Evolutionary conservation across 2,797 vertebrate species (phyloP).

Genomic region (Sebastes elongatus): DNA sequence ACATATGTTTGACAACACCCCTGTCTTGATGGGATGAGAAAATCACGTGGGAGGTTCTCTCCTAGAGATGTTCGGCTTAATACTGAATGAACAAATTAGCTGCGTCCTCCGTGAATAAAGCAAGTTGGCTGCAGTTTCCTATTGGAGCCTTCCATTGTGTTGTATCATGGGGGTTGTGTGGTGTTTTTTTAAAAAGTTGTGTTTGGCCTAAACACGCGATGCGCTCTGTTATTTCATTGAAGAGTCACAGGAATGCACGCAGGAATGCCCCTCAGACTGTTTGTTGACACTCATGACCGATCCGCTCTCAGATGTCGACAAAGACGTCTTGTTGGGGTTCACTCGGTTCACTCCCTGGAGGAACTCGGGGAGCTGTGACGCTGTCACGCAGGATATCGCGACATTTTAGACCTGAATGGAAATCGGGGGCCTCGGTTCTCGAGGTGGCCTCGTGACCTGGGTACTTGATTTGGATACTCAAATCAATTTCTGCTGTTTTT

Average conservation of each 20-base stretch:
- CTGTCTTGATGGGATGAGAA: conserved; percentile 17
- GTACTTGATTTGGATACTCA: conserved; percentile 76
- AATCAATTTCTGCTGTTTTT: conserved; percentile 72
- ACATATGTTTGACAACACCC: conserved; percentile 4
- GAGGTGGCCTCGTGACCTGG: conserved; percentile 75
- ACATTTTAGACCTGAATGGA: conserved; percentile 66
- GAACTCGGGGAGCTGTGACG: conserved; percentile 57
- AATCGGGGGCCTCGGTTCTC: conserved; percentile 60
- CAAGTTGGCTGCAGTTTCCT: conserved; percentile 37
- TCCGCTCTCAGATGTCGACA: conserved; percentile 76
- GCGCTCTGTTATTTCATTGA: conserved; percentile 64
- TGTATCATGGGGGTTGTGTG: conserved; percentile 22
- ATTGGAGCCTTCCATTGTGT: conserved; percentile 42
- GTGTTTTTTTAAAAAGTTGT: conserved; percentile 25
- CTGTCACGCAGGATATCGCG: conserved; percentile 72
- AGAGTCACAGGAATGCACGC: conserved; percentile 71
- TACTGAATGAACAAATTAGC: conserved; percentile 66
- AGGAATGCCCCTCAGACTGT: conserved; percentile 76
- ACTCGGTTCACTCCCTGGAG: conserved; percentile 73
- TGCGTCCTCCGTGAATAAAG: conserved; percentile 45
- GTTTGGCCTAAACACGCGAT: conserved; percentile 55
- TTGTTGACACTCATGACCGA: conserved; percentile 77
- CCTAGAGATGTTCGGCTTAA: conserved; percentile 5
- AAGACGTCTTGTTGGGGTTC: conserved; percentile 82
- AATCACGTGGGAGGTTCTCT: conserved; percentile 36